These are phyloP conservation scores for Mesorhabditis belari DNA, from an alignment of 2,888 invertebrate species.

Conservation along the genomic window DNA sequence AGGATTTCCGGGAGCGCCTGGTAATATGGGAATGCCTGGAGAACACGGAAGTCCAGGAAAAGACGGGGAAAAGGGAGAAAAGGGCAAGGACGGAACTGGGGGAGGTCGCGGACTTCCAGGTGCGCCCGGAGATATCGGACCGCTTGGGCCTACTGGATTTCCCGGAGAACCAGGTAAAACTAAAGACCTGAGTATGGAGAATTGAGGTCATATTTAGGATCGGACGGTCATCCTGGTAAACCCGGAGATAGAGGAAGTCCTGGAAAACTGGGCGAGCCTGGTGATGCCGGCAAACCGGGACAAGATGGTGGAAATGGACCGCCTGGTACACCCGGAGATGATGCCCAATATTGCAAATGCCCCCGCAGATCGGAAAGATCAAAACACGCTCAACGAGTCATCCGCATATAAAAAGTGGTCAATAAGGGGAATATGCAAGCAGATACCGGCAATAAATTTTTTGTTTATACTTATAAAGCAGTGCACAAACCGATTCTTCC, in stretches of 20 bases:
- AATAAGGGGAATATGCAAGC: no score
- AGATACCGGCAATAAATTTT: no score
- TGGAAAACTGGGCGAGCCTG: conserved; percentile 5
- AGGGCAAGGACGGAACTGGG: conserved; percentile 19
- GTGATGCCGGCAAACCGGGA: conserved; percentile 20
- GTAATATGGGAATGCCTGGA: conserved; percentile 29
- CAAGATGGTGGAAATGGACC: conserved; percentile 24
- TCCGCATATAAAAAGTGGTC: neutral
- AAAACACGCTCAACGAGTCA: neutral
- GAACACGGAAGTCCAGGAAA: conserved; percentile 31
- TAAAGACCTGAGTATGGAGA: neutral
- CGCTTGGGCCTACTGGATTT: neutral
- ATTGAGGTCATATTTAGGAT: neutral
- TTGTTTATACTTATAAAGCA: no score
- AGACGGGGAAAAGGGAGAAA: conserved; percentile 20
- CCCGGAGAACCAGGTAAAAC: neutral
- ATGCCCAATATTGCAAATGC: conserved; percentile 33
- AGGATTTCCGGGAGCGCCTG: conserved; percentile 27
- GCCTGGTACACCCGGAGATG: conserved; percentile 32
- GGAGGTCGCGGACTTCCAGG: conserved; percentile 20
- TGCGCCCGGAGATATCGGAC: neutral
- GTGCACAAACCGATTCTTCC: no score
- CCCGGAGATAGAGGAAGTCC: neutral
- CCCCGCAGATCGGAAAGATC: conserved; percentile 11
- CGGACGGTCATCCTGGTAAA: neutral